Evolutionary conservation across 2,113 vertebrate genomes (phyloP).

Genomic region (Entomyzon cyanotis): DNA sequence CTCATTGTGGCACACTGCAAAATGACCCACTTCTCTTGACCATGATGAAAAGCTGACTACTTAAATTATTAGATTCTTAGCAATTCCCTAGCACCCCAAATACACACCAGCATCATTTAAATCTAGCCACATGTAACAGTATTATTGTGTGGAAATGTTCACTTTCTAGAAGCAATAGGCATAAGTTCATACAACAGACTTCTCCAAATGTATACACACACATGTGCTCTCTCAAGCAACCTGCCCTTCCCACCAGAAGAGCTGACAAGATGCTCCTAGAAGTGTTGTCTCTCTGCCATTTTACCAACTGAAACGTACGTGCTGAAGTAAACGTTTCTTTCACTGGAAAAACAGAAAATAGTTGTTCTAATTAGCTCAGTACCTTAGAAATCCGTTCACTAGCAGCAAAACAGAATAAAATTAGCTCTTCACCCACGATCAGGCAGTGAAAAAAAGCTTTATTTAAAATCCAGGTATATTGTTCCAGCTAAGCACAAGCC

Average conservation of each 20-base stretch:
- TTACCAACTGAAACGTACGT: not conserved
- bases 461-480: constrained; percentile 24
- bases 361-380: not conserved
- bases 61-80: not conserved
- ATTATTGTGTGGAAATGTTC: not conserved
- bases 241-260: not conserved
- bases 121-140: not conserved
- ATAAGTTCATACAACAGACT: not conserved
- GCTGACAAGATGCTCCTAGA: not conserved
- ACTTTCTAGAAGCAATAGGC: not conserved
- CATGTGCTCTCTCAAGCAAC: fast-evolving
- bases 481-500: constrained; percentile 20
- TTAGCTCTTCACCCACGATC: not conserved
- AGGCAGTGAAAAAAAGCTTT: not conserved
- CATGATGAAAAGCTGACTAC: not conserved
- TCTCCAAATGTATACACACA: not conserved
- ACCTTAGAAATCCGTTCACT: not conserved
- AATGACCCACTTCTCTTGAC: not conserved
- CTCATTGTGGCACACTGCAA: fast-evolving
- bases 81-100: not conserved
- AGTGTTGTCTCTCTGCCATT: not conserved
- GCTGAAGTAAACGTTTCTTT: not conserved
- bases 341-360: not conserved
- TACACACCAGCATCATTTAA: not conserved
- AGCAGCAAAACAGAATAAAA: constrained; percentile 9